phyloP scores from a whole-genome alignment of 2,113 vertebrate species.

The Microtus montanus region DNA sequence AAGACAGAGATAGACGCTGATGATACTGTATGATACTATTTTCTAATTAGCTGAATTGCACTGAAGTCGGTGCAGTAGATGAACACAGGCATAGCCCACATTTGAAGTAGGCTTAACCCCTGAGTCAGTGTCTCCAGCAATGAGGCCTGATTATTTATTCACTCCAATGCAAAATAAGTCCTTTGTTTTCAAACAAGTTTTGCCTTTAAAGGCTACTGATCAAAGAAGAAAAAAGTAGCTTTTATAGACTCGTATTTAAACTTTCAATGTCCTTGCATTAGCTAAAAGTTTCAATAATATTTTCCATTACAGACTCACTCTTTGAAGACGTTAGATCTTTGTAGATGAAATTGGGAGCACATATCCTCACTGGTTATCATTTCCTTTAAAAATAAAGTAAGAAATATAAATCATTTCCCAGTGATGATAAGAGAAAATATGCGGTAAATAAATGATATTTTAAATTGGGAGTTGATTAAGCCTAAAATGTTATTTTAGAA shows the following conservation, averaged over 20 bases:
- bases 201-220: conserved; percentile 40
- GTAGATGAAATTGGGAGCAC: conserved; percentile 40
- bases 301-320: conserved; percentile 59
- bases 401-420: too few species aligned
- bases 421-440: too few species aligned
- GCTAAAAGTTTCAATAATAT: conserved; percentile 38
- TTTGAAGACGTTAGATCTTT: conserved; percentile 49
- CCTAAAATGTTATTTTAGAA: too few species aligned
- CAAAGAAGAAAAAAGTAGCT: conserved; percentile 4
- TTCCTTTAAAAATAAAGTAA: conserved; percentile 27
- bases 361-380: conserved; percentile 1
- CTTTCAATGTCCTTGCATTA: conserved; percentile 33
- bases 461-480: too few species aligned
- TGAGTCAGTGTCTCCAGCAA: not conserved
- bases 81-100: not conserved
- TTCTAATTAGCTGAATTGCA: not conserved
- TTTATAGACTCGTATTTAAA: conserved; percentile 50
- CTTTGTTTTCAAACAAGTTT: conserved; percentile 58
- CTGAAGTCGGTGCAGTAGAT: not conserved
- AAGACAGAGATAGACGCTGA: not conserved
- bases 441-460: too few species aligned
- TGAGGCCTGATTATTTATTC: not conserved
- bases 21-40: not conserved
- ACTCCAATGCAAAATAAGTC: conserved; percentile 33
- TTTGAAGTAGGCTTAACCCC: conserved; percentile 23